Base-by-base conservation (phyloP, 2,797 vertebrate genomes). In the Cetoscarus ocellatus region DNA sequence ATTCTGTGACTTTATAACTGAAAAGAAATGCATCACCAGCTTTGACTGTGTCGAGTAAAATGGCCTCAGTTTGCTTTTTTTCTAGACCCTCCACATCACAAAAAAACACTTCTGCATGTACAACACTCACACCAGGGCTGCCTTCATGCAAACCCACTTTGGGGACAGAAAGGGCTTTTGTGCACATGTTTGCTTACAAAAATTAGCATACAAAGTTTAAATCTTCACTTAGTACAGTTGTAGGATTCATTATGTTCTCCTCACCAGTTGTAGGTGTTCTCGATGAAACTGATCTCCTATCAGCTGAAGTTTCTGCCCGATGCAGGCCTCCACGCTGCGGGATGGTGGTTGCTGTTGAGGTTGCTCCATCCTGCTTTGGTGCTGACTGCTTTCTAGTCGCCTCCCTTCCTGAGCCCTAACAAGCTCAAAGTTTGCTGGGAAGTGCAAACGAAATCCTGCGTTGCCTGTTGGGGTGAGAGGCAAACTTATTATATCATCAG, bases 261-360 rank as follows among this genome's bases (percentile, higher is more conserved):
- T 93, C 86, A 95, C 95, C 94, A 90, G 88, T 81, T 91, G 91
- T 56, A 95, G 80, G 66, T 94, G 94, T 70, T 95, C 93, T 79
- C 88, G 89, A 76, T 95, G 93, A 89, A 95, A 95, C 88, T 94
- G 94, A 81, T 95, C 95, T 80, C 94, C 95, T 62, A 95, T 95
- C 83, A 94, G 90, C 84, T 95, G 94, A 78, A 95, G 94, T 78
- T 95, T 95, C 88, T 92, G 94, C 48, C 93, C 94, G 9, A 95
- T 94, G 77, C 85, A 88, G 40, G 87, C 93, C 84, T 95, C 95
- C 66, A 93, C 61, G 51, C 90, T 93, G 69, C 60, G 91, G 0
- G 66, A 89, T 8, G 47, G 86, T 5, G 82, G 91, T 39, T 67
- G 90, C 58, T 85, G 88, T 77, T 34, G 82, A n/a, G 70, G 88